phyloP scores from a whole-genome alignment of 1,140 invertebrate species.

The Papilio aristodemus region DNA sequence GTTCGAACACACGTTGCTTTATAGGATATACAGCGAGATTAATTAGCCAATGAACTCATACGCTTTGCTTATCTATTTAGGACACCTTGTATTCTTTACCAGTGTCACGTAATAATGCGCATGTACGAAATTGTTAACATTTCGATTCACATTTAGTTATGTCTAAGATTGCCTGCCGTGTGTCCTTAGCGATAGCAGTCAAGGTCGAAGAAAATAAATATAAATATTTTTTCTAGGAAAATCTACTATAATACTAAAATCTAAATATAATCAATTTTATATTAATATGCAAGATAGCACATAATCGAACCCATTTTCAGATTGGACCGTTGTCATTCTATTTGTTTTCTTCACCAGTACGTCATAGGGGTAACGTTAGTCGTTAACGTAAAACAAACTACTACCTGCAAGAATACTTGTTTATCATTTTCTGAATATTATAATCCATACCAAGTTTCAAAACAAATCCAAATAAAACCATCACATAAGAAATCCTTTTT shows the following conservation, averaged over 20 bases:
- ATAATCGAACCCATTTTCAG: too few species aligned
- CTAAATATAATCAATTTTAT: neutral
- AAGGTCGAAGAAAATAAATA: slow-evolving; percentile 4
- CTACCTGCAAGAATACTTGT: too few species aligned
- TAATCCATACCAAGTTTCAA: too few species aligned
- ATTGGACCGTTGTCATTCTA: too few species aligned
- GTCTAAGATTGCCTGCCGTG: neutral
- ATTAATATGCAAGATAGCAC: neutral
- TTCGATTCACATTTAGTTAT: slow-evolving; percentile 3
- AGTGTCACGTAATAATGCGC: neutral
- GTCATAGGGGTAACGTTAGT: too few species aligned
- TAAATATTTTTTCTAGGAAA: neutral
- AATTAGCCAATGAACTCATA: neutral
- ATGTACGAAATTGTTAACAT: neutral
- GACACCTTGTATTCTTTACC: neutral
- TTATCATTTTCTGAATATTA: too few species aligned
- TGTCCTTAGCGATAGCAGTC: neutral
- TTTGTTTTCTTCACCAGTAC: too few species aligned
- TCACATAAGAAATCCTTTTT: neutral
- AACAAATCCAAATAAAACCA: neutral
- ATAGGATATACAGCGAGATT: neutral
- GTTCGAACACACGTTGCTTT: slow-evolving; percentile 32
- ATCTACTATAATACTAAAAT: too few species aligned
- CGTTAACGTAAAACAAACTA: too few species aligned
- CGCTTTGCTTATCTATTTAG: neutral